Conservation (phyloP, 2,797 vertebrate genomes). For the Darevskia nairensis region DNA sequence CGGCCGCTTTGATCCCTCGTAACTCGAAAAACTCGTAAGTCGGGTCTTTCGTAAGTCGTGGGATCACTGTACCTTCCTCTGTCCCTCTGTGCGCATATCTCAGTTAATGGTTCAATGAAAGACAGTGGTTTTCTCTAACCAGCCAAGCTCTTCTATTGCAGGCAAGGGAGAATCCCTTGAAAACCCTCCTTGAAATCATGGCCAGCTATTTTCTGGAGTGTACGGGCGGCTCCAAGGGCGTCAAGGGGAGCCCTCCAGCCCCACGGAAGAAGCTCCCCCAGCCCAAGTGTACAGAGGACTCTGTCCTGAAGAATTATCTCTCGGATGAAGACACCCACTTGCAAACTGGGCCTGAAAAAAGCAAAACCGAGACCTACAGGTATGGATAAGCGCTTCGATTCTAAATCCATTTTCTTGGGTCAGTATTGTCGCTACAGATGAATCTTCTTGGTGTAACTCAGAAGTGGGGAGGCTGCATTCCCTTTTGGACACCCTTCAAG, state of each 20-base stretch:
- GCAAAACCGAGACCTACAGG: slow-evolving; percentile 70
- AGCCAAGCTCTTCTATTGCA: slow-evolving; percentile 56
- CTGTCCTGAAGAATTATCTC: slow-evolving; percentile 51
- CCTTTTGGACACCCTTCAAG: too few relatives aligned
- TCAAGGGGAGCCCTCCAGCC: slow-evolving; percentile 22
- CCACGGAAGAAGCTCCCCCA: slow-evolving; percentile 53
- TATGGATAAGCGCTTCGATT: slow-evolving; percentile 48
- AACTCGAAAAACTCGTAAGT: too few relatives aligned
- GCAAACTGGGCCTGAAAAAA: not conserved
- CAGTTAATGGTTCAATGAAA: too few relatives aligned
- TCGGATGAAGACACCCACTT: slow-evolving; percentile 61
- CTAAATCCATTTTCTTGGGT: not conserved
- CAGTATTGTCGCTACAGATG: not conserved
- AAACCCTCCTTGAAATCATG: slow-evolving; percentile 92
- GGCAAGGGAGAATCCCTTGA: slow-evolving; percentile 86
- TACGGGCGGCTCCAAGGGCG: slow-evolving; percentile 56
- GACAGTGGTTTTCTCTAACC: fast-evolving
- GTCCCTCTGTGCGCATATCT: not conserved
- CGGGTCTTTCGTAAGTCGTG: too few relatives aligned
- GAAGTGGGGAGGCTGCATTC: too few relatives aligned
- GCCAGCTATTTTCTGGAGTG: slow-evolving; percentile 86
- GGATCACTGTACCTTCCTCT: too few relatives aligned
- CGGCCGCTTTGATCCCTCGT: too few relatives aligned
- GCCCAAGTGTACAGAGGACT: slow-evolving; percentile 24
- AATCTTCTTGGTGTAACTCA: too few relatives aligned